Evolutionary conservation across 2,113 vertebrate species (phyloP).

Genomic region (Progne subis): DNA sequence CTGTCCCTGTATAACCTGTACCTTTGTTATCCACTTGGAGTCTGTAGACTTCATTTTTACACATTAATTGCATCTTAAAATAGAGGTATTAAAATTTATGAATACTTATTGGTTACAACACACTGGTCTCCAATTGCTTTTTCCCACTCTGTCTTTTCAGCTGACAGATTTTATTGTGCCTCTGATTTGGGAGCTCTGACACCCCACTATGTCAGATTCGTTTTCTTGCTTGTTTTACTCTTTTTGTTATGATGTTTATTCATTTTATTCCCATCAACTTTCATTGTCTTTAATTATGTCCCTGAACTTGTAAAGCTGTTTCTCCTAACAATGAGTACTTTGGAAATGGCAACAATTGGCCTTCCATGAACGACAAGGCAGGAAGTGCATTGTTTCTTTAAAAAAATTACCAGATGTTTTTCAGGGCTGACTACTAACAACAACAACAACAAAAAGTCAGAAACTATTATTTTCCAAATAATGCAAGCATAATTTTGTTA

Average conservation of each 20-base stretch:
- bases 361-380: slow-evolving; percentile 54
- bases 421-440: background rate
- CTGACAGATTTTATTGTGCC: background rate
- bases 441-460: background rate
- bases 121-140: background rate
- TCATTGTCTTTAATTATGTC: slow-evolving; percentile 63
- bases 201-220: background rate
- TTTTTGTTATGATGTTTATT: slow-evolving; percentile 49
- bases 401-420: slow-evolving; percentile 57
- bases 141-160: background rate
- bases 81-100: background rate
- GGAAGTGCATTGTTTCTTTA: slow-evolving; percentile 59
- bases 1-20: background rate
- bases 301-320: slow-evolving; percentile 64
- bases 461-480: slow-evolving; percentile 37
- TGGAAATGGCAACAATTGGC: slow-evolving; percentile 32
- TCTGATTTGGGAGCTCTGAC: background rate
- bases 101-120: slow-evolving; percentile 21
- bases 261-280: slow-evolving; percentile 64
- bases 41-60: background rate
- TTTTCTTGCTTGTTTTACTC: slow-evolving; percentile 35
- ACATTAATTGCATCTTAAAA: background rate
- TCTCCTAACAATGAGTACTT: slow-evolving; percentile 58
- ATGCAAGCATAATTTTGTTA: background rate
- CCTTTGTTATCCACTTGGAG: background rate